Percentiles rank a stretch among this genome's conserved stretches.
Evolutionary conservation across 2,888 invertebrate genomes (phyloP).

Genomic region (Entomobrya proxima): DNA sequence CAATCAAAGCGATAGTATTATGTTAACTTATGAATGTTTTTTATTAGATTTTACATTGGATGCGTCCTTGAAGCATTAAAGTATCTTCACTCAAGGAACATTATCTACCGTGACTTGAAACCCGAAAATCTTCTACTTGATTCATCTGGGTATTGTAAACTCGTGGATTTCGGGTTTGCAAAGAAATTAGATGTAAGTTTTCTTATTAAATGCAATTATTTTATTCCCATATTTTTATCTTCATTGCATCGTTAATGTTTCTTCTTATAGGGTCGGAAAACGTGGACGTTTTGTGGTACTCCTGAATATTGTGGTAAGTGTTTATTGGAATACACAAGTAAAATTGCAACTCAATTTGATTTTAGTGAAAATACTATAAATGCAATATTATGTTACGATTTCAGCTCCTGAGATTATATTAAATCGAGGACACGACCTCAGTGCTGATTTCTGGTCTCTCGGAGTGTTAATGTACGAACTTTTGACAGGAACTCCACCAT

Average conservation of each 20-base stretch:
- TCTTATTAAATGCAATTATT: conserved; percentile 71
- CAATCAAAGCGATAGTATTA: no score
- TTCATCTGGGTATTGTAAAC: conserved; percentile 88
- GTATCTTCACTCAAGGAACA: conserved; percentile 90
- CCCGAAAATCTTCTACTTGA: conserved; percentile 95
- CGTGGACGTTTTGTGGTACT: conserved; percentile 97
- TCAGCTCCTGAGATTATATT: conserved; percentile 90
- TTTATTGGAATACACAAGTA: neutral
- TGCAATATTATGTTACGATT: neutral
- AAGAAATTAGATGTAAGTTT: conserved; percentile 82
- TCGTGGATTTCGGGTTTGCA: conserved; percentile 96
- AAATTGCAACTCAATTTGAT: neutral
- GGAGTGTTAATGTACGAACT: conserved; percentile 93
- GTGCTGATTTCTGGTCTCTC: conserved; percentile 96
- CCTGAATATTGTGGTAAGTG: conserved; percentile 83
- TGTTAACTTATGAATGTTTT: neutral
- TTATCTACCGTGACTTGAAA: conserved; percentile 84
- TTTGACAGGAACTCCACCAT: conserved; percentile 83
- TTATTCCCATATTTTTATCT: neutral
- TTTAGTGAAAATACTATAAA: neutral
- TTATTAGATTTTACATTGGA: conserved; percentile 88
- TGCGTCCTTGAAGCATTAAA: conserved; percentile 99
- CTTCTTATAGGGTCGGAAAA: conserved; percentile 84
- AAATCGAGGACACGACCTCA: conserved; percentile 88
- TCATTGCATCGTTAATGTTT: no score